Evolutionary conservation across 2,113 vertebrate species (phyloP).

Genomic region (Takifugu bimaculatus): DNA sequence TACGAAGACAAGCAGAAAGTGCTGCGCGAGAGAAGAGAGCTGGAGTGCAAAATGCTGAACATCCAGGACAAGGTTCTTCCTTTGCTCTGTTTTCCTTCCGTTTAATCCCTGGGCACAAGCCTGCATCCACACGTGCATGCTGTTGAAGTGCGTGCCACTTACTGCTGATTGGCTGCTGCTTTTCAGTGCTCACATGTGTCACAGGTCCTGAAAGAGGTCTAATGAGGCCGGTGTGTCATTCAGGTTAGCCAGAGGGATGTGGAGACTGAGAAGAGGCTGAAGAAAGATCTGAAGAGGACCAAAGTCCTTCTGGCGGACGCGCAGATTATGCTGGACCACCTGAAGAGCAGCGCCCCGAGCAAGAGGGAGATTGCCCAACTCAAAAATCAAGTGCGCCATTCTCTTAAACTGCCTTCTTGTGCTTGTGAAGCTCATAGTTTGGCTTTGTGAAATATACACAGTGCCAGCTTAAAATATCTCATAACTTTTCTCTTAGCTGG

Average conservation of each 20-base stretch:
- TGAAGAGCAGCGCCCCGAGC: conserved; percentile 94
- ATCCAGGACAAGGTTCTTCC: conserved; percentile 87
- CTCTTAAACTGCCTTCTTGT: neutral
- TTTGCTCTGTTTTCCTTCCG: conserved; percentile 24
- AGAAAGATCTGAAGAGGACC: conserved; percentile 94
- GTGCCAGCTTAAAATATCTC: too few species aligned
- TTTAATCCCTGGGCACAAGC: neutral
- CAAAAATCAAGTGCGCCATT: conserved; percentile 86
- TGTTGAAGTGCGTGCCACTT: conserved; percentile 19
- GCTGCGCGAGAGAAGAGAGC: conserved; percentile 87
- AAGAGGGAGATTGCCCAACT: conserved; percentile 94
- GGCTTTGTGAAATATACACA: neutral
- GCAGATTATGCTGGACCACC: conserved; percentile 96
- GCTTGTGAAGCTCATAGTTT: neutral
- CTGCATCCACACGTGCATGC: too few species aligned
- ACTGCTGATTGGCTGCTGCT: neutral
- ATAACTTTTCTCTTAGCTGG: conserved; percentile 76
- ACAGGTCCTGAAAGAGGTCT: conserved; percentile 41
- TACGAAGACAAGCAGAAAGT: conserved; percentile 98
- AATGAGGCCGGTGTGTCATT: conserved; percentile 22
- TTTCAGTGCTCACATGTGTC: conserved; percentile 1
- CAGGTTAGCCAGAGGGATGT: conserved; percentile 90
- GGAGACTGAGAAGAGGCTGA: conserved; percentile 89
- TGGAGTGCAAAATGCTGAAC: conserved; percentile 85
- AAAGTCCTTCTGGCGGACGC: conserved; percentile 93